Evolutionary conservation across 2,888 invertebrate species (phyloP).

Genomic region (Trichogramma evanescens): DNA sequence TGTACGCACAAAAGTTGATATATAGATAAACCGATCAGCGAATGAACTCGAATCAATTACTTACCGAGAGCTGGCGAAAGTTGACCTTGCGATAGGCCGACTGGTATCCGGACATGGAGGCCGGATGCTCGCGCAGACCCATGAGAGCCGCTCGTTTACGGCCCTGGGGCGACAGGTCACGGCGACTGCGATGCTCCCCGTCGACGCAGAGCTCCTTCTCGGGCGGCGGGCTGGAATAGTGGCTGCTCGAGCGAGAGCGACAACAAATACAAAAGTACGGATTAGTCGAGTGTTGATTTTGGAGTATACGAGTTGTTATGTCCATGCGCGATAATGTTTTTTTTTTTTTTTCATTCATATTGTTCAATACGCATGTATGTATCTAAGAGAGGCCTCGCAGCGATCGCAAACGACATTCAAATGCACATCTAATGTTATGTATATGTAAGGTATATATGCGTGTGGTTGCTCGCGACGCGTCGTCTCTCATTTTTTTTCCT

Average conservation of each 20-base stretch:
- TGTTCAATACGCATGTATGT: no score
- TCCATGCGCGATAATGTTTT: not conserved
- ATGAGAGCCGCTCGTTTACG: constrained; percentile 63
- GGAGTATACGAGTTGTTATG: not conserved
- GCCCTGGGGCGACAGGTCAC: constrained; percentile 78
- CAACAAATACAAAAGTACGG: no score
- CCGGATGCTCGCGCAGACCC: constrained; percentile 53
- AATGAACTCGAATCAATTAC: constrained; percentile 1
- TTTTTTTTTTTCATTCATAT: not conserved
- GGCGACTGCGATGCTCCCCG: constrained; percentile 67
- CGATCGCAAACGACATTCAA: no score
- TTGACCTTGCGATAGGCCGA: constrained; percentile 45
- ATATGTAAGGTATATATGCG: no score
- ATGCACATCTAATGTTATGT: no score
- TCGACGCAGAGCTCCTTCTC: constrained; percentile 51
- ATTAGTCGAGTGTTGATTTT: not conserved
- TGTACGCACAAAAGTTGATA: constrained; percentile 11
- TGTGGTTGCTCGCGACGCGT: no score
- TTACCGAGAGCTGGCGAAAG: constrained; percentile 20
- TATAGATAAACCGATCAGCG: no score
- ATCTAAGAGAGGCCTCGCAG: no score
- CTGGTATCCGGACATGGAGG: constrained; percentile 43
- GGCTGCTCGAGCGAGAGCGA: constrained; percentile 33
- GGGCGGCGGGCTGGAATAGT: constrained; percentile 48
- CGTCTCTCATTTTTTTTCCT: no score